A percentile compares a stretch with the other conserved stretches of the same genome.
These are phyloP conservation scores for Endotricha flammealis DNA, from an alignment of 2,888 invertebrate species.

Conservation along the genomic window DNA sequence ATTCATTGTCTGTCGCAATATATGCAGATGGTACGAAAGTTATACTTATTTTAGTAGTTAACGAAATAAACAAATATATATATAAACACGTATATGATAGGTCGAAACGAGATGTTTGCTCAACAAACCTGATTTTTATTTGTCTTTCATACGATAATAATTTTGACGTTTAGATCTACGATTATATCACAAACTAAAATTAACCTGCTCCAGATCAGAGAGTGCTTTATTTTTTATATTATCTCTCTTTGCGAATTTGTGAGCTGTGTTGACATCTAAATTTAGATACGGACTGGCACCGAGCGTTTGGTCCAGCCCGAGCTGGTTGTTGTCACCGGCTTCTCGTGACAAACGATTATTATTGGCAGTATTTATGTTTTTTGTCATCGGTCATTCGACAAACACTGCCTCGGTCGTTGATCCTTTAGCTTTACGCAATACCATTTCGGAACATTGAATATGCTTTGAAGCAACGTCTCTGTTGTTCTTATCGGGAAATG, in stretches of 20 bases:
- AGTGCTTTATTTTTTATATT: slow-evolving; percentile 32
- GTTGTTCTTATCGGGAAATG: neutral
- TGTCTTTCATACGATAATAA: neutral
- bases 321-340: slow-evolving; percentile 15
- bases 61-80: slow-evolving; percentile 6
- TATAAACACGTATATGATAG: neutral
- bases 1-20: slow-evolving; percentile 15
- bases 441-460: slow-evolving; percentile 1
- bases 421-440: slow-evolving; percentile 40
- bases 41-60: slow-evolving; percentile 3
- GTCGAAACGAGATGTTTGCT: slow-evolving; percentile 1
- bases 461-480: neutral
- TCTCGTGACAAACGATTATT: slow-evolving; percentile 45
- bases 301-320: slow-evolving; percentile 22
- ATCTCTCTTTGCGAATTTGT: slow-evolving; percentile 28
- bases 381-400: slow-evolving; percentile 39
- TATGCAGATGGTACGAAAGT: neutral
- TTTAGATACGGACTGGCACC: slow-evolving; percentile 38
- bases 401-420: slow-evolving; percentile 49
- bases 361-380: slow-evolving; percentile 43
- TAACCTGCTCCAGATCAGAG: slow-evolving; percentile 21
- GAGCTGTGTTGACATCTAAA: slow-evolving; percentile 50
- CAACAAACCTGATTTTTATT: slow-evolving; percentile 3
- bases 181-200: slow-evolving; percentile 20
- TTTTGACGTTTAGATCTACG: slow-evolving; percentile 1